Evolutionary conservation across 2,113 vertebrate species (phyloP), one percentile per base, ranked within the genome.

Genomic region (Acanthochromis polyacanthus): DNA sequence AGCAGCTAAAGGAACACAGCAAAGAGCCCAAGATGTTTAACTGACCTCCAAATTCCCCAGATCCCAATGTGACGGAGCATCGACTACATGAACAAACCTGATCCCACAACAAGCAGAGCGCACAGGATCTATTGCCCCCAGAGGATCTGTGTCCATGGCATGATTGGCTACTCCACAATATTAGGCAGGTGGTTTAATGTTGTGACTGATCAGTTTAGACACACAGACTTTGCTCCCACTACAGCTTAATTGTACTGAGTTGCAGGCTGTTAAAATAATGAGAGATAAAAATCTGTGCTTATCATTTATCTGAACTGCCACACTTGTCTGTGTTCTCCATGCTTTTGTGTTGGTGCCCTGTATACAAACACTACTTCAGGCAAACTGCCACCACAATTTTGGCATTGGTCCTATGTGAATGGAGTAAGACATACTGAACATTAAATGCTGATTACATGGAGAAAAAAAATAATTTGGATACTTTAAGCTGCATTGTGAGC

Each of bases 201-300:
- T 36, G 32, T 36, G 32, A 36, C 32, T 9, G 32, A 36, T 60
- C 46, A 52, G 16, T 7, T 19, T 51, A 17, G 15, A 55, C 9
- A 30, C 53, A 9, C 15, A 6, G 9, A 36, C 59, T 14, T 2
- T 36, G 30, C 30, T 74, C 40, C 64, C 28, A 63, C 15, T 14
- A 38, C 45, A 61, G 43, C 23, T 53, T 38, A 38, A 30, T 50
- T 53, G 40, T 58, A 11, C 28, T 67, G 16, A 55, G 3, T 23
- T 81, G 0, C 1, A 56, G 32, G 38, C 19, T 7, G 56, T 19
- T 58, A 1, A 48, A 63, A 4, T n/a, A 19, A 12, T 36, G 3
- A 38, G 25, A 46, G 25, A 38, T 57, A 16, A 76, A 25, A 63
- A 58, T 58, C 1, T 70, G 57, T 81, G 74, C 75, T 85, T 85